Evolutionary conservation across 2,888 invertebrate species (phyloP).

Genomic region (Himalopsyche tibetana): DNA sequence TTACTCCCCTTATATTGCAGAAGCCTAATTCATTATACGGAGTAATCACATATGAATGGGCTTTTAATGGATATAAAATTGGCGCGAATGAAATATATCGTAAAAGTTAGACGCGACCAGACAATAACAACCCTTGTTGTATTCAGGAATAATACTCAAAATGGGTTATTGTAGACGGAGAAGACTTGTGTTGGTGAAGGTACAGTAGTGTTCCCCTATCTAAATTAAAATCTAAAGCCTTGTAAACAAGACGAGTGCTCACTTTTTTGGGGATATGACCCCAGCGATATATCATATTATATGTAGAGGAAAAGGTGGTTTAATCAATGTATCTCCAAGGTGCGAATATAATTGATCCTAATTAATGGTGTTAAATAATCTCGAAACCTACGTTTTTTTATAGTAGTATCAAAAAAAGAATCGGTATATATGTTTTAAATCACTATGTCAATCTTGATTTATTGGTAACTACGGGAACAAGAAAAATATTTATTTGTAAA

Average conservation of each 20-base stretch:
- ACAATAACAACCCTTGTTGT: constrained; percentile 8
- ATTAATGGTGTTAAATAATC: background rate
- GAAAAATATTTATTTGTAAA: no score
- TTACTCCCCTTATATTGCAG: constrained; percentile 20
- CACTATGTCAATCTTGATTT: no score
- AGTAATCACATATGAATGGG: constrained; percentile 79
- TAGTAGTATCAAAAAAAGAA: no score
- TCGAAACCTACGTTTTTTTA: no score
- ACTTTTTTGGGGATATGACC: constrained; percentile 74
- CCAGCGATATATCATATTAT: constrained; percentile 49
- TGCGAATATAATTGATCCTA: background rate
- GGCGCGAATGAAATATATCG: constrained; percentile 50
- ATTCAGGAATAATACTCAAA: background rate
- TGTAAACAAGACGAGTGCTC: constrained; percentile 80
- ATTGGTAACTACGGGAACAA: no score
- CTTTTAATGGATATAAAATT: constrained; percentile 75
- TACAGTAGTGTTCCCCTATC: constrained; percentile 73
- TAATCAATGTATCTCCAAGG: constrained; percentile 30
- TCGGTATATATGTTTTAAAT: no score
- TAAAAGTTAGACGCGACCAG: background rate
- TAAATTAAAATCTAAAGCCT: constrained; percentile 80
- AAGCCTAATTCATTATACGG: constrained; percentile 74
- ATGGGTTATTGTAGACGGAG: constrained; percentile 31
- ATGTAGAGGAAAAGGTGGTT: constrained; percentile 51
- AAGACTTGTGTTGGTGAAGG: constrained; percentile 67